These are phyloP conservation scores for Antennarius maculatus DNA, from an alignment of 2,797 vertebrate species.

Conservation along the genomic window DNA sequence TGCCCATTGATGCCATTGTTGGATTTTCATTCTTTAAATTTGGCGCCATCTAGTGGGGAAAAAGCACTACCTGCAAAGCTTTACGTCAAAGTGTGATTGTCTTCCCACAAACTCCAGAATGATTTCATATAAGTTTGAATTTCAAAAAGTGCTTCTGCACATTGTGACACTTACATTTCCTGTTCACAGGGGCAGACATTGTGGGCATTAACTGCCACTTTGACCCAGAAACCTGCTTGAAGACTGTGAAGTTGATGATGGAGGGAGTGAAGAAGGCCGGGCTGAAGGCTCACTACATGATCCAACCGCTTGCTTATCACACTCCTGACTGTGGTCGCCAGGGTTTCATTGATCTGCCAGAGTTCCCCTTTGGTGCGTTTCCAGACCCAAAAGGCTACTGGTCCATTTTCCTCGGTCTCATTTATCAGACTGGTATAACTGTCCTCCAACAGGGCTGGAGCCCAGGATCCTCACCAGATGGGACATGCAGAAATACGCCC, in stretches of 20 bases:
- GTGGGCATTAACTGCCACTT: slow-evolving; percentile 97
- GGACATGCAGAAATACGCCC: slow-evolving; percentile 92
- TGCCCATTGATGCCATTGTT: no score
- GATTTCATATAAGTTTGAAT: no score
- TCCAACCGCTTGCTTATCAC: slow-evolving; percentile 91
- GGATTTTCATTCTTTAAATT: no score
- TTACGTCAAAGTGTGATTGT: no score
- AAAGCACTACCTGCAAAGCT: no score
- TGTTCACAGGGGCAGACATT: slow-evolving; percentile 86
- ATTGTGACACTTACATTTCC: not conserved
- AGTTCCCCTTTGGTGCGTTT: slow-evolving; percentile 93
- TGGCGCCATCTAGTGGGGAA: slow-evolving; percentile 11
- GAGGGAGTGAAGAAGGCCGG: slow-evolving; percentile 87
- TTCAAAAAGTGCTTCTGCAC: no score
- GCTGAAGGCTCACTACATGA: slow-evolving; percentile 90
- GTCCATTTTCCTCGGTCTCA: not conserved
- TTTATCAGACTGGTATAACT: rapidly evolving
- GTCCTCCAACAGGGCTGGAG: slow-evolving; percentile 83
- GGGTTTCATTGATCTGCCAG: slow-evolving; percentile 94
- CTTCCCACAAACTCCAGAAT: no score
- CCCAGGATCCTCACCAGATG: slow-evolving; percentile 90
- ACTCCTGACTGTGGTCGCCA: slow-evolving; percentile 93
- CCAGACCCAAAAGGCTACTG: not conserved
- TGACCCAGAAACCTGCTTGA: slow-evolving; percentile 87
- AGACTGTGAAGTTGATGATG: slow-evolving; percentile 93